Conservation (phyloP, 1,140 invertebrate genomes). For the Notospermus geniculatus region DNA sequence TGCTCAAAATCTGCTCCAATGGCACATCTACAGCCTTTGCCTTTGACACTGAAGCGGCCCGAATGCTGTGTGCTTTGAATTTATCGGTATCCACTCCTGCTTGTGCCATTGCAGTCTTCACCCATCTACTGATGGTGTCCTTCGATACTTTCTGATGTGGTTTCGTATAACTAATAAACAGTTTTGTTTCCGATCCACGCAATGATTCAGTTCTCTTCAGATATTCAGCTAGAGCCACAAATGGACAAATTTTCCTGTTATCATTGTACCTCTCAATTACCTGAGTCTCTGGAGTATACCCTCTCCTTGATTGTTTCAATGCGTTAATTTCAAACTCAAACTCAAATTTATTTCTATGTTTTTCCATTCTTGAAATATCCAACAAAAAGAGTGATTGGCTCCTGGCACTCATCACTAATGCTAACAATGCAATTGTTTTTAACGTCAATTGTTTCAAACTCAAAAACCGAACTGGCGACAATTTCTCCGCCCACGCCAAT, state of each 20-base stretch:
- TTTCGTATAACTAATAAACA: constrained; percentile 18
- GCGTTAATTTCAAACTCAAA: not conserved
- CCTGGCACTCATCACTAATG: constrained; percentile 11
- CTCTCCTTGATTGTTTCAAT: not conserved
- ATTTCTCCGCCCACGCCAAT: constrained; percentile 15
- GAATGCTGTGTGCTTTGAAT: constrained; percentile 20
- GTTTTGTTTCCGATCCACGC: not conserved
- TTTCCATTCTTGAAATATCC: constrained; percentile 3
- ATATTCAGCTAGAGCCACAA: constrained; percentile 5
- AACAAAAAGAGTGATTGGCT: constrained; percentile 21
- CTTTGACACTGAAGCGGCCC: constrained; percentile 15
- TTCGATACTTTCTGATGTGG: constrained; percentile 11
- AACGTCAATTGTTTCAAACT: constrained; percentile 25
- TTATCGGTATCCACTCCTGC: constrained; percentile 17
- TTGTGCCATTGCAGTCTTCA: constrained; percentile 5
- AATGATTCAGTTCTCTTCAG: constrained; percentile 10
- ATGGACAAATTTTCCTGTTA: not conserved
- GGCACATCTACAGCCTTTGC: constrained; percentile 13
- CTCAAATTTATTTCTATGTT: not conserved
- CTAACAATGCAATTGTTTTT: constrained; percentile 15
- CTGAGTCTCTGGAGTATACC: not conserved
- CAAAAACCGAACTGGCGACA: constrained; percentile 16
- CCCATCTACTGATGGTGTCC: constrained; percentile 17
- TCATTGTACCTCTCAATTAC: not conserved
- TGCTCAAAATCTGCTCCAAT: constrained; percentile 10